Base-by-base conservation (phyloP, 2,888 invertebrate species). In the Diarsia mendica region DNA sequence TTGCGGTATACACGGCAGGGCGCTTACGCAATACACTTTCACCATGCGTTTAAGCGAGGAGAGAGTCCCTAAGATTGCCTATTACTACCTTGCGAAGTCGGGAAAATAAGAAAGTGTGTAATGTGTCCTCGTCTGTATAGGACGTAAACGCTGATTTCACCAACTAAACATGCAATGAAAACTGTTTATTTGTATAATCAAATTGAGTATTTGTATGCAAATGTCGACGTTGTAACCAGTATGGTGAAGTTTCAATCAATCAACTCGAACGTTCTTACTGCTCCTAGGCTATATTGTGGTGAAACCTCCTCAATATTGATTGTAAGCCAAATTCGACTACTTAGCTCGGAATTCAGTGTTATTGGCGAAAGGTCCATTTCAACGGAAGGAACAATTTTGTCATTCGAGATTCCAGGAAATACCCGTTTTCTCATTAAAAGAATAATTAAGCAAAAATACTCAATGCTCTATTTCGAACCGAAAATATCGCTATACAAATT, bases 31-130 rank as follows among this genome's bases (percentile, higher is more conserved):
- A 96, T 89, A 79, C 87, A 93, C 96, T 96, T 96, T 96, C 96
- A 93, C 95, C 92, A 87, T 93, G 89, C 94, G 93, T 94, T 93
- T 91, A 92, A 92, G 94, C 92, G 95, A 94, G 95, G 95, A 93
- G 95, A 96, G 95, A 95, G 95, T 93, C 94, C 94, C 93, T 93
- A 88, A 92, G 93, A 95, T 95, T 93, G 92, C 92, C 94, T 94
- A 94, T 95, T 95, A 95, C 95, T 94, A 93, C 92, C 91, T 94
- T 91, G 92, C 85, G 92, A 93, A 93, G 93, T 94, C 92, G 92
- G 93, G 93, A 93, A 92, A 95, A 95, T 94, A 92, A 93, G 94
- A 93, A 92, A 93, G 93, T 93, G 89, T 93, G 91, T 93, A 92
- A 93, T 92, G 87, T 91, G 89, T 90, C 91, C 90, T 89, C 87